These are phyloP conservation scores for Phoeniculus purpureus DNA, from an alignment of 2,797 vertebrate species.

Conservation along the genomic window DNA sequence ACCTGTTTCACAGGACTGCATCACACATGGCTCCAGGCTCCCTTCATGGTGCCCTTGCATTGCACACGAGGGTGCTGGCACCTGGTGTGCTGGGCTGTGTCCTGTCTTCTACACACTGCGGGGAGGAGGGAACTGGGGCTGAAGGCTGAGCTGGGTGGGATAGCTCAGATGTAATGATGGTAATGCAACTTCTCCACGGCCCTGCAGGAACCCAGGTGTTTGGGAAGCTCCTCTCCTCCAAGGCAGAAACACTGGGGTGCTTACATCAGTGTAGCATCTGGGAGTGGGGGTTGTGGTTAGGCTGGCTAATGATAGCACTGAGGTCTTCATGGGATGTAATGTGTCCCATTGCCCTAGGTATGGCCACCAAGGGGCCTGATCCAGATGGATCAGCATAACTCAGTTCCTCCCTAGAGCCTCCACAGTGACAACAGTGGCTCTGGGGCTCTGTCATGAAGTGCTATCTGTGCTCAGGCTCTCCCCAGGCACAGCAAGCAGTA, in stretches of 20 bases:
- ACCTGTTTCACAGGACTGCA: neutral
- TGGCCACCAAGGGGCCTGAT: neutral
- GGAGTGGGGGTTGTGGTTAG: neutral
- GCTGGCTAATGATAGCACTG: neutral
- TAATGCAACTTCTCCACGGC: neutral
- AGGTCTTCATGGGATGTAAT: neutral
- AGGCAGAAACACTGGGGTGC: neutral
- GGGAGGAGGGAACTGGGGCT: fast-evolving
- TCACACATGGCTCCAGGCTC: neutral
- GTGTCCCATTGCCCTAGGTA: fast-evolving
- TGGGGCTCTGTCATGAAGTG: neutral
- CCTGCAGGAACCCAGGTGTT: neutral
- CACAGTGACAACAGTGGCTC: neutral
- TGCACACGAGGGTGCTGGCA: neutral
- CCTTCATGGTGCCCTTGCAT: neutral
- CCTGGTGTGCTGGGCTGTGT: neutral
- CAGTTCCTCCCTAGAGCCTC: neutral
- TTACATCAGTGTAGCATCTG: neutral
- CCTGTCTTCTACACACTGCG: neutral
- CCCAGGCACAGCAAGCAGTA: neutral
- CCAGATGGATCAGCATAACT: neutral
- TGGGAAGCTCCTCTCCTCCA: neutral
- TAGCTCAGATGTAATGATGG: fast-evolving
- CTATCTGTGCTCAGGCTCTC: fast-evolving
- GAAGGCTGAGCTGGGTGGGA: neutral